Conservation (phyloP, 2,797 vertebrate genomes). For the Lagorchestes hirsutus region DNA sequence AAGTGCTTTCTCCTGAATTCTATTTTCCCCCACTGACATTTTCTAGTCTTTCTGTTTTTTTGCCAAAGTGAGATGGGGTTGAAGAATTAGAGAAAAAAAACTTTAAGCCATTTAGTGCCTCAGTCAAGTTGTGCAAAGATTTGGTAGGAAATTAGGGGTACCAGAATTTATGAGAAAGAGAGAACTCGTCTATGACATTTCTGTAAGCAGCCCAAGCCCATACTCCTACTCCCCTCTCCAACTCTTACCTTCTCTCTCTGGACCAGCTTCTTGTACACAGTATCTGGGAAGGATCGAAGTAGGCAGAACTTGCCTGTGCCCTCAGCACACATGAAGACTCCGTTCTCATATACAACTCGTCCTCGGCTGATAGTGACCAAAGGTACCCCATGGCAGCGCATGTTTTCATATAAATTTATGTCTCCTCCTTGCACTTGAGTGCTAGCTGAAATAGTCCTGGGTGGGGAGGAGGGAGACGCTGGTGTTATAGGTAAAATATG, state of each 20-base stretch:
- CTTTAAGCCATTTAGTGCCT: neutral
- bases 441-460: conserved; percentile 94
- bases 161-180: neutral
- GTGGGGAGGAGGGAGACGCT: rapidly evolving
- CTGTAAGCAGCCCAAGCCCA: neutral
- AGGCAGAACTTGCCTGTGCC: conserved; percentile 97
- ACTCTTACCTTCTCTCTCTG: conserved; percentile 95
- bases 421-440: conserved; percentile 97
- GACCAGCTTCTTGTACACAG: conserved; percentile 98
- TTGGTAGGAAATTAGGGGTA: neutral
- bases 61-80: neutral
- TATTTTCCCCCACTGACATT: neutral
- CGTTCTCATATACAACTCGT: conserved; percentile 95
- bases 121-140: neutral
- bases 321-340: conserved; percentile 96
- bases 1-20: neutral
- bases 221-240: rapidly evolving
- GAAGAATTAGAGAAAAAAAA: neutral
- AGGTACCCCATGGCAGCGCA: conserved; percentile 95
- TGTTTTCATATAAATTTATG: conserved; percentile 95
- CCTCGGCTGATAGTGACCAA: conserved; percentile 97
- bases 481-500: neutral
- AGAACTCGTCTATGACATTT: neutral
- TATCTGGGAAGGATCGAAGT: conserved; percentile 95
- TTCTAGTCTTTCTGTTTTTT: neutral